A percentile compares a stretch with the other conserved stretches of the same genome.
These are phyloP conservation scores for Actinemys pallida DNA, from an alignment of 2,113 vertebrate species.

Conservation along the genomic window DNA sequence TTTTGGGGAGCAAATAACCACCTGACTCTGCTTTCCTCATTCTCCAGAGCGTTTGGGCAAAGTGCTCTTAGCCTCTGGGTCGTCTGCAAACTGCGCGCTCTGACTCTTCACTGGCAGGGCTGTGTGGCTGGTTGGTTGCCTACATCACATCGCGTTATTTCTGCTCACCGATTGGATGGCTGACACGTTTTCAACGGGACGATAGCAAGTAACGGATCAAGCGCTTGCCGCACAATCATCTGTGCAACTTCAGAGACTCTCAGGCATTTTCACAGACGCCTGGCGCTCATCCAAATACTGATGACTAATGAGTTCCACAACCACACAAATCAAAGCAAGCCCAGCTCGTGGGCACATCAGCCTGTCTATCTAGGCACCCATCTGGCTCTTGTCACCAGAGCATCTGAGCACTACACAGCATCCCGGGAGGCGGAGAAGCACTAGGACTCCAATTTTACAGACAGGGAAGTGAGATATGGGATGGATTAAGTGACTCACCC, in stretches of 20 bases:
- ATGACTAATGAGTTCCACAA: background rate
- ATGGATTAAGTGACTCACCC: rapidly evolving
- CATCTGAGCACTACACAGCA: background rate
- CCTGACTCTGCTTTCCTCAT: background rate
- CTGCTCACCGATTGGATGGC: background rate
- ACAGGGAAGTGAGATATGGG: background rate
- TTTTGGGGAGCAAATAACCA: background rate
- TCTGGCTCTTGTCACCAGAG: background rate
- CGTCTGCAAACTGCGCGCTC: background rate
- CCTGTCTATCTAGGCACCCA: background rate
- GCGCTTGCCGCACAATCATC: background rate
- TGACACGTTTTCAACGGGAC: background rate
- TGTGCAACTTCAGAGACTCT: background rate
- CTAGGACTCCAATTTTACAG: background rate
- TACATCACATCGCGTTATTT: background rate
- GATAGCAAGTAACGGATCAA: background rate
- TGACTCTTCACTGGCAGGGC: background rate
- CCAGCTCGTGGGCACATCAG: background rate
- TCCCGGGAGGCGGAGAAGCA: background rate
- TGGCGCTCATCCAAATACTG: background rate
- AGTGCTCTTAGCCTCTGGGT: background rate
- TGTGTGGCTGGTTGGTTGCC: background rate
- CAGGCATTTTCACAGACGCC: background rate
- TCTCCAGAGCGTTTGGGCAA: background rate
- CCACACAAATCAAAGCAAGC: background rate